A percentile compares a stretch with the other conserved stretches of the same genome.
phyloP scores from a whole-genome alignment of 2,888 invertebrate species.

The Hyalella azteca region DNA sequence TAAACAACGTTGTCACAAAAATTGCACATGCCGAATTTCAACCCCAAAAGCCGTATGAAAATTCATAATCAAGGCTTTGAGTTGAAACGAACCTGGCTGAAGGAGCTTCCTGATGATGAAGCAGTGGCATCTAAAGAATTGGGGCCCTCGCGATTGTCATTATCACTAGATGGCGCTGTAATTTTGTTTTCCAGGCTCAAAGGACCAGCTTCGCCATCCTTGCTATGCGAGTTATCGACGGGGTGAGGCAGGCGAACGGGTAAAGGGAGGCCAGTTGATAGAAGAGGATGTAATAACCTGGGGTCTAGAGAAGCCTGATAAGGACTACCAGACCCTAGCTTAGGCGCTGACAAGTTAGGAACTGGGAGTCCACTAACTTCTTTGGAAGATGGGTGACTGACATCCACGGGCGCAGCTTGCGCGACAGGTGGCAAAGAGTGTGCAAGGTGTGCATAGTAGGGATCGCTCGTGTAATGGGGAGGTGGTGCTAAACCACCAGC shows the following conservation, averaged over 20 bases:
- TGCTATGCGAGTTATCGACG: background rate
- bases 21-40: too few species aligned
- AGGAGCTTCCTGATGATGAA: constrained; percentile 6
- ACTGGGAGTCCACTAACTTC: background rate
- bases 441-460: constrained; percentile 30
- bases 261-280: background rate
- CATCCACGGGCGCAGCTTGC: background rate
- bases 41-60: too few species aligned
- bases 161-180: background rate
- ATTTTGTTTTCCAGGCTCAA: background rate
- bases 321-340: background rate
- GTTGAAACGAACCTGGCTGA: constrained; percentile 15
- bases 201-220: background rate
- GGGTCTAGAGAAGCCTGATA: constrained; percentile 21
- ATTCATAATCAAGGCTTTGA: too few species aligned
- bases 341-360: background rate
- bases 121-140: background rate
- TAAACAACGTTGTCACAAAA: too few species aligned
- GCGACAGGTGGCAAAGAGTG: constrained; percentile 1
- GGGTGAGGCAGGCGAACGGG: constrained; percentile 15
- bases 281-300: background rate
- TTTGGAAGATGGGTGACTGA: background rate
- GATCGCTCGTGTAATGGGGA: constrained; percentile 24
- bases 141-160: background rate
- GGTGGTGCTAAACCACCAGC: constrained; percentile 10